phyloP scores from a whole-genome alignment of 1,140 invertebrate species.

The Drosophila paulistorum region DNA sequence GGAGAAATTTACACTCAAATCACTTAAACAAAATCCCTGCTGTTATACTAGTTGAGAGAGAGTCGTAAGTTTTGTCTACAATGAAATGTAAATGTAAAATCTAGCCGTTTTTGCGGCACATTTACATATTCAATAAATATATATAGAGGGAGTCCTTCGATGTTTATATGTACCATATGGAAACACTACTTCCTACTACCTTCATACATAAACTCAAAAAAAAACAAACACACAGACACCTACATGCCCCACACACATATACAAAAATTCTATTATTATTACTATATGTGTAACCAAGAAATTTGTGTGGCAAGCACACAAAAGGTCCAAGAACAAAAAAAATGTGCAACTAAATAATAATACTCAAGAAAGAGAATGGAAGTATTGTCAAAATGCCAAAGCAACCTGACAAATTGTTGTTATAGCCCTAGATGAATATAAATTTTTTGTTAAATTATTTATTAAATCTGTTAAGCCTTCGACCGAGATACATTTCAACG shows the following conservation, averaged over 20 bases:
- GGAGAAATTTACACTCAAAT: slow-evolving; percentile 16
- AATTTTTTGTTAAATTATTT: slow-evolving; percentile 46
- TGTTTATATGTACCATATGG: slow-evolving; percentile 51
- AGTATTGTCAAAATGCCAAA: slow-evolving; percentile 15
- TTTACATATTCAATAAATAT: slow-evolving; percentile 16
- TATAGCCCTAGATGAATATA: slow-evolving; percentile 26
- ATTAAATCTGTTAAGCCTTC: slow-evolving; percentile 35
- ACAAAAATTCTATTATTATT: slow-evolving; percentile 43
- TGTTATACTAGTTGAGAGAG: slow-evolving; percentile 14
- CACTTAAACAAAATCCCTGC: slow-evolving; percentile 9
- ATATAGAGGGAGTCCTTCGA: slow-evolving; percentile 40
- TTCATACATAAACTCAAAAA: background rate
- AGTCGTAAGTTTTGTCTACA: slow-evolving; percentile 38
- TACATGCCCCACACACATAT: background rate
- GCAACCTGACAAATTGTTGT: slow-evolving; percentile 34
- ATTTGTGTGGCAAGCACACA: slow-evolving; percentile 56
- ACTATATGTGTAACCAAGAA: slow-evolving; percentile 60
- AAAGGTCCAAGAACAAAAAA: slow-evolving; percentile 59
- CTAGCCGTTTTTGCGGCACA: slow-evolving; percentile 51
- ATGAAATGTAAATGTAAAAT: slow-evolving; percentile 16
- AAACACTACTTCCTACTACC: slow-evolving; percentile 42
- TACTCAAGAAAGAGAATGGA: slow-evolving; percentile 40
- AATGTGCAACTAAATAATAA: slow-evolving; percentile 71
- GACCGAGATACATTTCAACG: slow-evolving; percentile 11
- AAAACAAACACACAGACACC: slow-evolving; percentile 21